Conservation (phyloP, 1,140 invertebrate genomes). For the Goniozus legneri region DNA sequence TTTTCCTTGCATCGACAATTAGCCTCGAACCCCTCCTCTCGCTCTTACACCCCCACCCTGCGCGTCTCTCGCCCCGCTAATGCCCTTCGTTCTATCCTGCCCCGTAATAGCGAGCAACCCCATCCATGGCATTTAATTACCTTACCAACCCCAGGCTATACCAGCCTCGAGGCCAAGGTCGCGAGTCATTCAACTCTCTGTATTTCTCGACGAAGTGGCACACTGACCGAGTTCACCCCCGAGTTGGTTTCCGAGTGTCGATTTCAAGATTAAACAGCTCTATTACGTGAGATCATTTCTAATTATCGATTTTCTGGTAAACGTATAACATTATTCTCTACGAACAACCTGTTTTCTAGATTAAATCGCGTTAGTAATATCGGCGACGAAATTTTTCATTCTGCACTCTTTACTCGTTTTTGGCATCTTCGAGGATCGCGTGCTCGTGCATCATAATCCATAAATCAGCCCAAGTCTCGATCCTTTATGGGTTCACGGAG, state of each 20-base stretch:
- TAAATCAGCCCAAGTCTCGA: slow-evolving; percentile 43
- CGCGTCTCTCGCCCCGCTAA: slow-evolving; percentile 16
- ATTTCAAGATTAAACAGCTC: no score
- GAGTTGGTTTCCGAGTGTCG: slow-evolving; percentile 24
- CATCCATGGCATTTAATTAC: slow-evolving; percentile 53
- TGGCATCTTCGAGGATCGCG: slow-evolving; percentile 26
- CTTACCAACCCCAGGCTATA: slow-evolving; percentile 48
- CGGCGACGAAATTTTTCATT: no score
- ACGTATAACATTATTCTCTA: no score
- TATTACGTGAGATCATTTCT: no score
- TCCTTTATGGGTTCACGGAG: slow-evolving; percentile 37
- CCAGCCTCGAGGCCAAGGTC: slow-evolving; percentile 49
- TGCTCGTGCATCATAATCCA: slow-evolving; percentile 41
- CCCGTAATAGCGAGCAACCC: slow-evolving; percentile 48
- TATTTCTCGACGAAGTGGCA: slow-evolving; percentile 40
- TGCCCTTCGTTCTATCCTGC: slow-evolving; percentile 36
- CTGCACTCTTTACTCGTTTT: no score
- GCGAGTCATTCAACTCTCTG: slow-evolving; percentile 50
- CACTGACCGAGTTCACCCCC: slow-evolving; percentile 52
- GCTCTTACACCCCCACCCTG: slow-evolving; percentile 15
- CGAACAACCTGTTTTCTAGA: no score
- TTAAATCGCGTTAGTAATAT: no score
- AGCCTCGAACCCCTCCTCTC: slow-evolving; percentile 39
- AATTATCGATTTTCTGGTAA: no score
- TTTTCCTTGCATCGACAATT: slow-evolving; percentile 49